Evolutionary conservation across 2,797 vertebrate genomes (phyloP).

Genomic region (Gadopsis marmoratus): DNA sequence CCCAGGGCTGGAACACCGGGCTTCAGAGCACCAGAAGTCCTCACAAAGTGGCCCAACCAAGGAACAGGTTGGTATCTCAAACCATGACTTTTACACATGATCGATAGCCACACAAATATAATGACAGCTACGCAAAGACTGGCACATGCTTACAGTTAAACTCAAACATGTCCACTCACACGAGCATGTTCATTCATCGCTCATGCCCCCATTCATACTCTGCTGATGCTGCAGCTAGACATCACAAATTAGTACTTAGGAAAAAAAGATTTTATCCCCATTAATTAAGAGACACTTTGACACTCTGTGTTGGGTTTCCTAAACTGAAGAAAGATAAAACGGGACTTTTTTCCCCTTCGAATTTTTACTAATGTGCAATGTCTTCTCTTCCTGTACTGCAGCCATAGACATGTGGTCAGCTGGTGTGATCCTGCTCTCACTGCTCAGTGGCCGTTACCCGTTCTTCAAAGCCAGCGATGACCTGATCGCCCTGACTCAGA

Average conservation of each 20-base stretch:
- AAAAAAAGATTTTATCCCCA: background rate
- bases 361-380: background rate
- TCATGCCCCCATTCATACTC: background rate
- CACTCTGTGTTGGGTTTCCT: background rate
- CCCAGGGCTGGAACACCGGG: slow-evolving; percentile 96
- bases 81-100: background rate
- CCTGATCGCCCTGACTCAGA: slow-evolving; percentile 95
- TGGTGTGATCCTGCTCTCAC: slow-evolving; percentile 95
- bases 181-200: background rate
- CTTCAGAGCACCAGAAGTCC: slow-evolving; percentile 97
- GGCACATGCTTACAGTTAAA: background rate
- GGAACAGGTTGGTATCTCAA: slow-evolving; percentile 88
- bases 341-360: background rate
- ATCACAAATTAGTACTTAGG: background rate
- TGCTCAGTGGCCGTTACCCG: slow-evolving; percentile 96
- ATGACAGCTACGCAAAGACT: background rate
- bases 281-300: background rate
- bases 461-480: slow-evolving; percentile 99
- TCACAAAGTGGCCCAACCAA: slow-evolving; percentile 95
- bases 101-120: background rate
- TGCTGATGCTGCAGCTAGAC: background rate
- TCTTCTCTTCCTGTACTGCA: slow-evolving; percentile 70
- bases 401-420: slow-evolving; percentile 99
- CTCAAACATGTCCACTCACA: background rate
- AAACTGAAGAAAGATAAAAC: background rate